Conservation (phyloP, 37 sponge, comb jelly and placozoan genomes). For the Beroe ovata region DNA sequence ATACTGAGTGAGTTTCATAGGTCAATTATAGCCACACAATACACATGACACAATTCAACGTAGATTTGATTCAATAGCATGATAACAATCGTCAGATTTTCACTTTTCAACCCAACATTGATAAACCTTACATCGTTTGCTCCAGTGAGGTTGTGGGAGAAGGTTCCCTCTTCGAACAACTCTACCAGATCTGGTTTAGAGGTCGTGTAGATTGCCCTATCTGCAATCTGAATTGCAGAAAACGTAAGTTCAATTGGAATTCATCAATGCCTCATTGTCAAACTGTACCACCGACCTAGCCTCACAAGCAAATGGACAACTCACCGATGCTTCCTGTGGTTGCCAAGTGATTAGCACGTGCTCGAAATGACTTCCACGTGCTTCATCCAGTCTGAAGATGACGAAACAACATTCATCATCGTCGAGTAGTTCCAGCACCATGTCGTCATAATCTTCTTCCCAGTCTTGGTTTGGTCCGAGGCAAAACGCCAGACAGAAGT, state of each 20-base stretch:
- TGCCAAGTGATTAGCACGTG: constrained; percentile 66
- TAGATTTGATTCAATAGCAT: too few relatives aligned
- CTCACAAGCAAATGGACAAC: neutral
- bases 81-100: too few relatives aligned
- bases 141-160: constrained; percentile 10
- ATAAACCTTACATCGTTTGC: constrained; percentile 32
- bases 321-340: constrained; percentile 39
- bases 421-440: constrained; percentile 63
- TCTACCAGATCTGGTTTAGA: constrained; percentile 46
- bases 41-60: too few relatives aligned
- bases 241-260: too few relatives aligned
- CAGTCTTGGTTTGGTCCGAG: constrained; percentile 39
- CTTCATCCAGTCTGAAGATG: constrained; percentile 54
- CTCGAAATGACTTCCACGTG: constrained; percentile 58
- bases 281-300: too few relatives aligned
- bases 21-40: too few relatives aligned
- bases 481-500: constrained; percentile 41
- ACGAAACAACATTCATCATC: constrained; percentile 60
- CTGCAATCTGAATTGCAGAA: constrained; percentile 25
- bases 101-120: too few relatives aligned
- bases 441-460: constrained; percentile 60
- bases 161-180: constrained; percentile 43
- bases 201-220: constrained; percentile 30
- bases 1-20: too few relatives aligned
- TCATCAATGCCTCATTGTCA: too few relatives aligned